These are phyloP conservation scores for Cheilosia variabilis DNA, from an alignment of 2,888 invertebrate species.

Conservation along the genomic window DNA sequence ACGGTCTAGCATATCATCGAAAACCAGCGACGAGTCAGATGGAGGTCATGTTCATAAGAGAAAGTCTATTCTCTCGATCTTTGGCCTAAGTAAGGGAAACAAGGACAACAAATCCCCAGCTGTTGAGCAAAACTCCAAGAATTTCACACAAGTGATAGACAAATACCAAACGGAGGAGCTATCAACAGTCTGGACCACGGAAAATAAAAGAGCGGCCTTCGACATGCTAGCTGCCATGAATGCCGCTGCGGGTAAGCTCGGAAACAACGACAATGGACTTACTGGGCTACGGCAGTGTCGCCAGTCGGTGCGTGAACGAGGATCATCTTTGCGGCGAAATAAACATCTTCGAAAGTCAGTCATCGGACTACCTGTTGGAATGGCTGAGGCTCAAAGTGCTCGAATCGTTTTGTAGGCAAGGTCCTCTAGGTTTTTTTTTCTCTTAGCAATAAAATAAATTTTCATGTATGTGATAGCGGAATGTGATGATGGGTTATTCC, in stretches of 20 bases:
- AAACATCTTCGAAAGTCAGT: constrained; percentile 72
- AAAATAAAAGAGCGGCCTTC: constrained; percentile 82
- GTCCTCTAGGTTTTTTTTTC: not conserved
- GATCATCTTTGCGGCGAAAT: constrained; percentile 78
- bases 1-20: constrained; percentile 80
- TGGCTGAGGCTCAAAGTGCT: constrained; percentile 42
- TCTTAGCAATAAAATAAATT: constrained; percentile 26
- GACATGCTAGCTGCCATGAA: constrained; percentile 83
- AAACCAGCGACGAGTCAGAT: constrained; percentile 79
- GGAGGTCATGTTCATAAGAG: constrained; percentile 79
- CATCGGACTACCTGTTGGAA: constrained; percentile 45
- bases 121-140: constrained; percentile 32
- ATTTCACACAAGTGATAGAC: constrained; percentile 32
- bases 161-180: constrained; percentile 76
- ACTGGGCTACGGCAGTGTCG: constrained; percentile 78
- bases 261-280: constrained; percentile 35
- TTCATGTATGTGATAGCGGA: constrained; percentile 47
- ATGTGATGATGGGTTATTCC: constrained; percentile 24
- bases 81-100: constrained; percentile 77
- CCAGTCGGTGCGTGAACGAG: constrained; percentile 80
- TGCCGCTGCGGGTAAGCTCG: constrained; percentile 77
- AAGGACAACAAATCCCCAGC: constrained; percentile 59
- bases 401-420: constrained; percentile 56
- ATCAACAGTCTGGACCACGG: constrained; percentile 81
- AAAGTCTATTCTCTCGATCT: constrained; percentile 81